Conservation (phyloP, 2,888 invertebrate genomes). For the Coleophora flavipennella region DNA sequence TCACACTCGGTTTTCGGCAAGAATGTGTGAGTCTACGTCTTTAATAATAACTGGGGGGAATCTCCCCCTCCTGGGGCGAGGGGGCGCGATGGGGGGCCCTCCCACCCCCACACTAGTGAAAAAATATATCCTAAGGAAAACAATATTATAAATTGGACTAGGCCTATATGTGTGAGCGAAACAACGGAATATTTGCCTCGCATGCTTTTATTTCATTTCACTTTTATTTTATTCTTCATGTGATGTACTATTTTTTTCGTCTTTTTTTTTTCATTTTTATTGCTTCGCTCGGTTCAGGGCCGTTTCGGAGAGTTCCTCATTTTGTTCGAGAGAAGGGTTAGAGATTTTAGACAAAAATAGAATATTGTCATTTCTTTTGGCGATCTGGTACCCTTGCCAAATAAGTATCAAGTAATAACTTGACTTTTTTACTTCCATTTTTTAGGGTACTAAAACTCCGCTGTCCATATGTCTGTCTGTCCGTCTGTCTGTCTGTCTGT, state of each 20-base stretch:
- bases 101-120: constrained; percentile 60
- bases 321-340: too few species aligned
- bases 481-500: too few species aligned
- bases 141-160: constrained; percentile 71
- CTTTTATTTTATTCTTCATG: constrained; percentile 56
- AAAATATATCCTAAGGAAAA: constrained; percentile 72
- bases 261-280: constrained; percentile 44
- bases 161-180: constrained; percentile 35
- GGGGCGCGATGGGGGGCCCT: constrained; percentile 14
- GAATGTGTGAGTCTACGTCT: constrained; percentile 71
- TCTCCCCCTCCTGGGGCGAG: constrained; percentile 21
- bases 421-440: too few species aligned
- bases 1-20: constrained; percentile 62
- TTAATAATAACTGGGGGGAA: constrained; percentile 68
- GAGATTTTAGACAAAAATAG: too few species aligned
- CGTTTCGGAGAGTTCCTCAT: background rate
- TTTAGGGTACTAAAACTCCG: too few species aligned
- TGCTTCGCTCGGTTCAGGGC: constrained; percentile 4
- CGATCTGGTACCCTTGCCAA: too few species aligned
- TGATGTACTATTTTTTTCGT: constrained; percentile 52
- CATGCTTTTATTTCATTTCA: constrained; percentile 60
- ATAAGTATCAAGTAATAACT: too few species aligned
- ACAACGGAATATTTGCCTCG: constrained; percentile 45
- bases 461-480: too few species aligned
- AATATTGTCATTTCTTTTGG: too few species aligned